These are phyloP conservation scores for Chloropsis hardwickii DNA, from an alignment of 2,113 vertebrate species.

Conservation along the genomic window DNA sequence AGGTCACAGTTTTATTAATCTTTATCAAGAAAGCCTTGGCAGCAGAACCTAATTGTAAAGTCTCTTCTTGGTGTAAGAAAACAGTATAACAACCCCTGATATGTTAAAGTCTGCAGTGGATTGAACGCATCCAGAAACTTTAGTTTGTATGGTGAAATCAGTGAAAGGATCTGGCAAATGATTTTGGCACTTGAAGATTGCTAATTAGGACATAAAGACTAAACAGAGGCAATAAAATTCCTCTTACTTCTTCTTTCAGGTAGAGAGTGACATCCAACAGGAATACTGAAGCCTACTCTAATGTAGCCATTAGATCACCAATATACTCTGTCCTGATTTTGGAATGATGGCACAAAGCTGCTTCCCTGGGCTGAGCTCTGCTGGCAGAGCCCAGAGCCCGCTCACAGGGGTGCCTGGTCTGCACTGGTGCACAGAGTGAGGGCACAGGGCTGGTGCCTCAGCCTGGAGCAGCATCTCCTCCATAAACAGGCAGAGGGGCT, in stretches of 20 bases:
- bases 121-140: not conserved
- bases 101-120: not conserved
- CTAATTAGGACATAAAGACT: not conserved
- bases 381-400: not conserved
- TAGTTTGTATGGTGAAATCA: not conserved
- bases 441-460: not conserved
- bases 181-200: not conserved
- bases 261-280: not conserved
- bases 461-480: not conserved
- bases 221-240: not conserved
- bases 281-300: not conserved
- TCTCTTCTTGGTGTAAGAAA: not conserved
- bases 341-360: not conserved
- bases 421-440: fast-evolving
- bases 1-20: not conserved
- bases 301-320: not conserved
- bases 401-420: not conserved
- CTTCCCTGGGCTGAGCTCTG: not conserved
- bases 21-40: not conserved
- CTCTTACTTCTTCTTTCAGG: not conserved
- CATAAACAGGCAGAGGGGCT: not conserved
- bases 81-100: not conserved
- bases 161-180: not conserved
- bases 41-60: not conserved
- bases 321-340: fast-evolving